Conservation (phyloP, 2,797 vertebrate genomes). For the Xiphorhynchus erythropygius region DNA sequence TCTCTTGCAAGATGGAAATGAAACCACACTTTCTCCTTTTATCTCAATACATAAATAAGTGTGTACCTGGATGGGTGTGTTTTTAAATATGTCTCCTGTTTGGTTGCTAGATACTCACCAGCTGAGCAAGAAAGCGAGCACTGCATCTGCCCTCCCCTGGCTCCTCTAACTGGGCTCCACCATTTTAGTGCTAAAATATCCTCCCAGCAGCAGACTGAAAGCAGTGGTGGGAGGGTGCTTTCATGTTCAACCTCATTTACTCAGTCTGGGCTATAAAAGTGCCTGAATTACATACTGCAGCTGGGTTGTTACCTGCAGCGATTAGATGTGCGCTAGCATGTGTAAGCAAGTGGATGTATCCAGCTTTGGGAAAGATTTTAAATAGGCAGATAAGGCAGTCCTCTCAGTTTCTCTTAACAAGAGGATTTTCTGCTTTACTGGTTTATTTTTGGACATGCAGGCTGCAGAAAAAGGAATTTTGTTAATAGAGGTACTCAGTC, state of each 20-base stretch:
- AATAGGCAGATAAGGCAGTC: neutral
- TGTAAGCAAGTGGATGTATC: neutral
- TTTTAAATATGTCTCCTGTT: neutral
- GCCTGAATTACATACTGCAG: neutral
- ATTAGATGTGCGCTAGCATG: neutral
- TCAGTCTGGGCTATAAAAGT: neutral
- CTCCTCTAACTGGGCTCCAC: neutral
- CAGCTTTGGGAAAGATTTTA: neutral
- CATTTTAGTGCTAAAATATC: neutral
- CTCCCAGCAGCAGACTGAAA: neutral
- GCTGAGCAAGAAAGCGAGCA: neutral
- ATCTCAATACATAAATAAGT: neutral
- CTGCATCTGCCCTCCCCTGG: neutral
- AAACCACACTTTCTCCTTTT: neutral
- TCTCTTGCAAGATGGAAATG: neutral
- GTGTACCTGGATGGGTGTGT: neutral
- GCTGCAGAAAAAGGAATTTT: neutral
- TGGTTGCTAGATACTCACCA: neutral
- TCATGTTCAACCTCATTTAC: neutral
- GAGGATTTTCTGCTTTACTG: slow-evolving; percentile 29
- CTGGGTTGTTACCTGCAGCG: neutral
- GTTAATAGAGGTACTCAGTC: neutral
- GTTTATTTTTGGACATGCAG: neutral
- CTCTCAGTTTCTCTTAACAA: neutral
- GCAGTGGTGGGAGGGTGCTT: neutral